These are phyloP conservation scores for Rafetus swinhoei DNA, from an alignment of 2,113 vertebrate genomes.

Conservation along the genomic window DNA sequence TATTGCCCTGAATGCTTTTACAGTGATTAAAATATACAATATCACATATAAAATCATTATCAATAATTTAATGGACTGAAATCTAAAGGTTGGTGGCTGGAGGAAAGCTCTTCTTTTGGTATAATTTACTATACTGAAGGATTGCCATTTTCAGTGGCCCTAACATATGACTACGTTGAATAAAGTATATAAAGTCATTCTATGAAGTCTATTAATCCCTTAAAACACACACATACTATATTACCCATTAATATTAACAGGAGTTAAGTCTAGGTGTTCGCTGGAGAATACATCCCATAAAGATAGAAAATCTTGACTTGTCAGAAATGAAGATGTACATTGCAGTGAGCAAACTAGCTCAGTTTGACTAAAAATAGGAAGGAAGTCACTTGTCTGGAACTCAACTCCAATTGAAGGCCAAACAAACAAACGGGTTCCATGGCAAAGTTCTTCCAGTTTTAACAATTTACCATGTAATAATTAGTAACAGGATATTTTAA, in stretches of 20 bases:
- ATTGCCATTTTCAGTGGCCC: slow-evolving; percentile 22
- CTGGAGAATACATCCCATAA: not conserved
- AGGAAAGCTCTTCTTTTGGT: slow-evolving; percentile 15
- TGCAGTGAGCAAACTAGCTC: not conserved
- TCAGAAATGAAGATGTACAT: not conserved
- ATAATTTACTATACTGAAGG: slow-evolving; percentile 35
- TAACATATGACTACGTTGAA: slow-evolving; percentile 50
- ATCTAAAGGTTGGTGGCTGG: slow-evolving; percentile 21
- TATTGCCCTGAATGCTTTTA: not conserved
- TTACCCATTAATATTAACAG: slow-evolving; percentile 12
- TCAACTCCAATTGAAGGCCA: too few species aligned
- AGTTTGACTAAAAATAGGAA: not conserved
- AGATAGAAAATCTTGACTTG: not conserved
- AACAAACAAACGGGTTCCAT: too few species aligned
- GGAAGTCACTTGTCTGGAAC: too few species aligned
- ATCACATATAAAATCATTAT: not conserved
- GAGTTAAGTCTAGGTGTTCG: not conserved
- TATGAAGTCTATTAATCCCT: slow-evolving; percentile 41
- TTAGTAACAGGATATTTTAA: too few species aligned
- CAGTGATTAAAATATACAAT: not conserved
- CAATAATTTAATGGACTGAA: not conserved
- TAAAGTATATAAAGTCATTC: slow-evolving; percentile 49
- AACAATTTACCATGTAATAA: too few species aligned
- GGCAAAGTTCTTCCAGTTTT: too few species aligned
- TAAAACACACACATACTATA: slow-evolving; percentile 18